Evolutionary conservation across 2,113 vertebrate genomes (phyloP), one percentile per base, ranked within the genome.

Genomic region (Podocnemis expansa): DNA sequence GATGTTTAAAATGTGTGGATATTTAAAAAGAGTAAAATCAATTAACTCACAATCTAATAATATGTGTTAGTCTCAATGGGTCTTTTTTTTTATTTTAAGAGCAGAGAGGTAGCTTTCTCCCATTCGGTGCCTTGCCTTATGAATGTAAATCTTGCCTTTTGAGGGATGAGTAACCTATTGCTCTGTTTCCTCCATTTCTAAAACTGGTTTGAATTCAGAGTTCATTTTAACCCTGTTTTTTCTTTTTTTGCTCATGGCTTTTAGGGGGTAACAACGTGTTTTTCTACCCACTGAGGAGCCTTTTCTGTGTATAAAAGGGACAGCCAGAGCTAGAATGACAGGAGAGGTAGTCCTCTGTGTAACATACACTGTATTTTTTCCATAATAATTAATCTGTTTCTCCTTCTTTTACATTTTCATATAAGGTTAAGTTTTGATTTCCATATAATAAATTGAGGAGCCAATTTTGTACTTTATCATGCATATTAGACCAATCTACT

Each of bases 11-110:
- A 52, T 52, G 82, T 90, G 89, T n/a, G 88, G 94, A 94, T 96
- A 97, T 96, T 97, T 96, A 96, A 97, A 95, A 96, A 38, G 80
- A 88, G 70, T 54, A 84, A 96, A 97, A 97, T 97, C 97, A 97
- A 97, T 98, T 97, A 97, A 96, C 84, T 95, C 91, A 38, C 63
- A 82, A 97, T 97, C 96, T 95, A 97, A 93, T 97, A 96, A 97
- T 96, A 95, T 91, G 31, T 93, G 89, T 89, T 91, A 91, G 84
- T 76, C 94, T 80, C 95, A 67, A 10, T 83, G 94, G 96, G 87
- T 43, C 82, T 96, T 94, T 87, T 10, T 38, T 91, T 94, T 95
- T 96, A 75, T 91, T 94, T 95, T 96, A 75, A 94, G 91, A 86
- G 81, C 87, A 52, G 55, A 75, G 75, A 63, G 79, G 93, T 92